Conservation (phyloP, 2,113 vertebrate species). For the Capreolus pygargus region DNA sequence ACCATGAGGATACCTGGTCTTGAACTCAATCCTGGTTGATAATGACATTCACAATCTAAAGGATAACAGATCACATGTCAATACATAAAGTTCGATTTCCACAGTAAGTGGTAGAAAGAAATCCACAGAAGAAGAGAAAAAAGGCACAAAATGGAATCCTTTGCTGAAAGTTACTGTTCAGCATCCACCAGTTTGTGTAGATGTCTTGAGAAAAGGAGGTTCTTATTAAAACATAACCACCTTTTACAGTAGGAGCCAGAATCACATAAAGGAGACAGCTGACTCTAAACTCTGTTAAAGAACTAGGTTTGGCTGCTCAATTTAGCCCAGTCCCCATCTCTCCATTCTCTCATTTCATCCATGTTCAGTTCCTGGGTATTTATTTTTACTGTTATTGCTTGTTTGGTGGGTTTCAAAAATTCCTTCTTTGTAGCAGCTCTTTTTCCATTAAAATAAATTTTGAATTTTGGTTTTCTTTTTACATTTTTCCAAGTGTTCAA, state of each 20-base stretch:
- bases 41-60: neutral
- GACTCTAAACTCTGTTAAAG: neutral
- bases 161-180: neutral
- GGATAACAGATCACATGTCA: neutral
- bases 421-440: neutral
- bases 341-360: neutral
- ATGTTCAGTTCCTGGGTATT: neutral
- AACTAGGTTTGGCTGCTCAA: neutral
- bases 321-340: fast-evolving
- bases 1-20: neutral
- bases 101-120: neutral
- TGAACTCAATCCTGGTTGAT: neutral
- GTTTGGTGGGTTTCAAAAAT: neutral
- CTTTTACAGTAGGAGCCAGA: too few species aligned
- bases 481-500: neutral
- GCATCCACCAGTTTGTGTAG: neutral
- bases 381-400: neutral
- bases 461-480: neutral
- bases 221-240: neutral
- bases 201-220: neutral
- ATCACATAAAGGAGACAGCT: neutral
- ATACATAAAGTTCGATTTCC: neutral
- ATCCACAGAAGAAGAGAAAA: neutral
- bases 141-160: neutral
- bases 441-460: neutral